Conservation (phyloP, 1,140 invertebrate genomes). For the Leptinotarsa texana region DNA sequence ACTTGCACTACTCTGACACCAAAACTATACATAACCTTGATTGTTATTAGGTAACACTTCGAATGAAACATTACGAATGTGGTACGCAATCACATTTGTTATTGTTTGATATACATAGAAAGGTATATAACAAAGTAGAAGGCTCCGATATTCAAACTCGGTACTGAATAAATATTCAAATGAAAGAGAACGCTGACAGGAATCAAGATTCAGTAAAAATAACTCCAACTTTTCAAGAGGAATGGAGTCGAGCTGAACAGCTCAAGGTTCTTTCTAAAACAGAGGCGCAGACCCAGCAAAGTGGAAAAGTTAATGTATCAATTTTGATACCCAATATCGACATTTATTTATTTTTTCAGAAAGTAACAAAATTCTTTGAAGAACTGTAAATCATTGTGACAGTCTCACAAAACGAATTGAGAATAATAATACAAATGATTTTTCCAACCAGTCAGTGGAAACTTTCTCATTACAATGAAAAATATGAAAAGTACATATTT, state of each 20-base stretch:
- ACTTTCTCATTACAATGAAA: no score
- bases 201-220: constrained; percentile 42
- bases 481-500: no score
- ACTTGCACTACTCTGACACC: constrained; percentile 37
- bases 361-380: no score
- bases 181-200: constrained; percentile 44
- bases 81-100: constrained; percentile 36
- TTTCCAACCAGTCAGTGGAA: no score
- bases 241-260: constrained; percentile 42
- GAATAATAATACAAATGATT: no score
- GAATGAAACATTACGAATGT: constrained; percentile 35
- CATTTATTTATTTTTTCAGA: no score
- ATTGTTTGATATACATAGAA: constrained; percentile 41
- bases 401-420: no score
- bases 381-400: no score
- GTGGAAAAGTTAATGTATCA: no score
- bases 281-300: constrained; percentile 27
- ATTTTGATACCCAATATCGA: no score
- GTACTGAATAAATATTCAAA: constrained; percentile 46
- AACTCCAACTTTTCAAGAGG: constrained; percentile 38
- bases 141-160: constrained; percentile 43
- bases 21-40: constrained; percentile 44
- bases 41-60: constrained; percentile 44
- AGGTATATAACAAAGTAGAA: constrained; percentile 40
- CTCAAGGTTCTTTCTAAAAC: constrained; percentile 50